phyloP scores from a whole-genome alignment of 2,797 vertebrate species.

The Coilia nasus region DNA sequence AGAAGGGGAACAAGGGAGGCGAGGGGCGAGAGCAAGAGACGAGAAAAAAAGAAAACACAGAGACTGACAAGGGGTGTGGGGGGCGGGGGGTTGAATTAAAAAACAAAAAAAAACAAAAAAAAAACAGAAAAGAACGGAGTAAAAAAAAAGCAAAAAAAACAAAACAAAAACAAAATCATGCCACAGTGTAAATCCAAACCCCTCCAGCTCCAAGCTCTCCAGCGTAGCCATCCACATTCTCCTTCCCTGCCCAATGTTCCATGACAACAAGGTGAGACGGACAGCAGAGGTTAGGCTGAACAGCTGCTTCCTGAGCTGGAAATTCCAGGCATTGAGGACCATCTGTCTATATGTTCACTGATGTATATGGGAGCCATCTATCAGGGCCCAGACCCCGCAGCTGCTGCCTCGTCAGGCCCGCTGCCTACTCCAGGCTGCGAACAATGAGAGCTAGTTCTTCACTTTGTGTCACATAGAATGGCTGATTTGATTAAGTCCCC shows the following conservation, averaged over 20 bases:
- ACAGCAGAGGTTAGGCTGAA: slow-evolving; percentile 90
- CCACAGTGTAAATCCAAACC: slow-evolving; percentile 64
- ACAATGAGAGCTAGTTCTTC: slow-evolving; percentile 96
- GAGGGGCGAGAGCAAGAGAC: slow-evolving; percentile 1
- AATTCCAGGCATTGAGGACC: slow-evolving; percentile 95
- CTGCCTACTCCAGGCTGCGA: slow-evolving; percentile 74
- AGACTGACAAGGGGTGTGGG: not conserved
- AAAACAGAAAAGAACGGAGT: slow-evolving; percentile 48
- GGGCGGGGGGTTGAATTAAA: not conserved
- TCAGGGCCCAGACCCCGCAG: slow-evolving; percentile 89
- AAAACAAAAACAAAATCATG: slow-evolving; percentile 42
- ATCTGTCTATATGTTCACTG: slow-evolving; percentile 98
- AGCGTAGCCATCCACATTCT: slow-evolving; percentile 79
- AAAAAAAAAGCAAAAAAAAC: slow-evolving; percentile 27
- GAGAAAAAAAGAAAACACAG: slow-evolving; percentile 18
- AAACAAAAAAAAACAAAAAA: slow-evolving; percentile 28
- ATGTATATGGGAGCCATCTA: slow-evolving; percentile 96
- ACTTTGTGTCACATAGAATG: slow-evolving; percentile 98
- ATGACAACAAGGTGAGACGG: slow-evolving; percentile 98
- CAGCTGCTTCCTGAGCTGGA: slow-evolving; percentile 96
- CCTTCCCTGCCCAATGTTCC: slow-evolving; percentile 88
- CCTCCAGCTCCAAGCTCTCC: slow-evolving; percentile 53
- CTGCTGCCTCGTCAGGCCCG: slow-evolving; percentile 88
- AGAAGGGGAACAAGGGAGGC: slow-evolving; percentile 36
- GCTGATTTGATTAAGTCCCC: slow-evolving; percentile 99